Evolutionary conservation across 2,113 vertebrate genomes (phyloP).

Genomic region (Nipponia nippon): DNA sequence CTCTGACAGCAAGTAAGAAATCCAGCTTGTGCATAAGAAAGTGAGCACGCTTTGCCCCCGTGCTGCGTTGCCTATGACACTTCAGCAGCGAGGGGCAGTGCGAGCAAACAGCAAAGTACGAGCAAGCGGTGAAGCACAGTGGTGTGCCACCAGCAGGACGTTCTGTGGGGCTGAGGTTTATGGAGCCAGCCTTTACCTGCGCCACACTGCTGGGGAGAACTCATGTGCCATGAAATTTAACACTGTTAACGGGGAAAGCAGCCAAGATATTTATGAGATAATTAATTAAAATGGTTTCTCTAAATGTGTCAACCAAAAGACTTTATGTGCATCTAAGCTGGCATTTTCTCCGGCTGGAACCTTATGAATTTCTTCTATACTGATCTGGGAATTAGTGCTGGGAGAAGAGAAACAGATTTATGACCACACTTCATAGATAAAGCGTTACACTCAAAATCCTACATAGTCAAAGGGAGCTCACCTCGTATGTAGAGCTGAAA

Average conservation of each 20-base stretch:
- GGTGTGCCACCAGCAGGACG: not conserved
- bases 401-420: not conserved
- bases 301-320: not conserved
- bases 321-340: not conserved
- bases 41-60: not conserved
- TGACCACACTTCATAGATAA: not conserved
- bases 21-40: not conserved
- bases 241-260: not conserved
- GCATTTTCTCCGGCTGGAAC: not conserved
- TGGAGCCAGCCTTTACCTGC: not conserved
- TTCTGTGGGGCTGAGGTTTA: not conserved
- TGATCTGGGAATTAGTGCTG: not conserved
- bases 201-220: not conserved
- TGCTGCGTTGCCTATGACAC: rapidly evolving
- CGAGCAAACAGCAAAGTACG: not conserved
- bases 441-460: not conserved
- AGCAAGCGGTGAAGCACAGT: rapidly evolving
- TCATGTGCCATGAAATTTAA: not conserved
- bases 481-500: not conserved
- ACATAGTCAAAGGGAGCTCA: not conserved
- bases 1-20: not conserved
- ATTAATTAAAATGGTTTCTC: not conserved
- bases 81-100: not conserved
- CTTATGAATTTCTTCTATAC: not conserved
- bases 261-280: not conserved